Conservation (phyloP, 2,797 vertebrate genomes). For the Huso huso region DNA sequence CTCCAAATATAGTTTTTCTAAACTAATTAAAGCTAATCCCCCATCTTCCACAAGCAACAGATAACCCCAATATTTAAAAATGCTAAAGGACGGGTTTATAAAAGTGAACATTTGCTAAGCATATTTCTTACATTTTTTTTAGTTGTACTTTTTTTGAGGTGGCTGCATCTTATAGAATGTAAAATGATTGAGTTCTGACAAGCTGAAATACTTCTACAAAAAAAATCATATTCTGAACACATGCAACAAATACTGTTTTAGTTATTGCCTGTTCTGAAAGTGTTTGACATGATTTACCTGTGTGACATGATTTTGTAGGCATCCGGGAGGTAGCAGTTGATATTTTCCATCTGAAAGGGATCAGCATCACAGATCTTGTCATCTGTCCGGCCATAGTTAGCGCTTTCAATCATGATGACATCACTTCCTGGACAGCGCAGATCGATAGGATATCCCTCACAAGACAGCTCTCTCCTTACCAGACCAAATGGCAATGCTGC, state of each 20-base stretch:
- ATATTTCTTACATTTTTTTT: no score
- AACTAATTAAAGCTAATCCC: no score
- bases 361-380: constrained; percentile 98
- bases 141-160: no score
- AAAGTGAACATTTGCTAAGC: no score
- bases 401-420: constrained; percentile 97
- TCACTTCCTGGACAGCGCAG: constrained; percentile 96
- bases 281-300: constrained; percentile 61
- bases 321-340: constrained; percentile 97
- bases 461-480: constrained; percentile 92
- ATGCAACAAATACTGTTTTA: neutral
- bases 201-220: no score
- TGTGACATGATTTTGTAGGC: constrained; percentile 99
- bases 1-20: no score
- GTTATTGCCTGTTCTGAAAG: no score
- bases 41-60: no score
- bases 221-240: neutral
- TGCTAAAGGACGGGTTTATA: no score
- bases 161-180: no score
- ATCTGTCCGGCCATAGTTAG: constrained; percentile 96
- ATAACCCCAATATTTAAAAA: no score
- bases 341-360: constrained; percentile 98
- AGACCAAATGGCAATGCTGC: constrained; percentile 90
- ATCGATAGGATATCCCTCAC: constrained; percentile 96
- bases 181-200: no score